phyloP scores from a whole-genome alignment of 2,113 vertebrate genomes.

The Chaenocephalus aceratus region DNA sequence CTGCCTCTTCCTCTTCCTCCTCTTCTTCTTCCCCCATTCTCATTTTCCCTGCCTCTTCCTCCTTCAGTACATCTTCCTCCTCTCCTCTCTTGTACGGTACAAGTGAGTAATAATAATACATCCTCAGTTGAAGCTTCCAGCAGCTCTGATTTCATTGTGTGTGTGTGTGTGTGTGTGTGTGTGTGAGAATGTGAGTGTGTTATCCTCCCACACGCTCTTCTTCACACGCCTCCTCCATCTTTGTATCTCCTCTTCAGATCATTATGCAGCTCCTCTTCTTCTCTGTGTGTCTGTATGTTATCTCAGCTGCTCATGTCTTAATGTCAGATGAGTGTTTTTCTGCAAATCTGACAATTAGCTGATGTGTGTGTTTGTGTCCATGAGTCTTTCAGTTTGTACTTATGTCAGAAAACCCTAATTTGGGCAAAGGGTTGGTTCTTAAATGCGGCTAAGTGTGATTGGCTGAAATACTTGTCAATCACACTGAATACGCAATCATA shows the following conservation, averaged over 20 bases:
- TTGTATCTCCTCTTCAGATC: conserved; percentile 20
- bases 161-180: conserved; percentile 2
- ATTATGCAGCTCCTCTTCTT: not conserved
- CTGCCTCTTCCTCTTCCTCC: conserved; percentile 12
- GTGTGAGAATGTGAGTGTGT: not conserved
- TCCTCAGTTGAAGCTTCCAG: conserved; percentile 1
- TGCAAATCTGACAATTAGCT: not conserved
- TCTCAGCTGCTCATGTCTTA: conserved; percentile 7
- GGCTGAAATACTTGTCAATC: too few species aligned
- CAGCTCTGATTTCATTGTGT: conserved; percentile 16
- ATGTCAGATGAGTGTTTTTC: not conserved
- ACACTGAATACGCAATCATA: too few species aligned
- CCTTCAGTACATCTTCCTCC: not conserved
- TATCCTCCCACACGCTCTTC: conserved; percentile 20
- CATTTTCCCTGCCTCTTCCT: not conserved
- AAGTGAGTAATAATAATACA: conserved; percentile 25
- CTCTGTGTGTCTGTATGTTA: not conserved
- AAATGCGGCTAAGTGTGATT: too few species aligned
- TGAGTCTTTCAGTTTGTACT: too few species aligned
- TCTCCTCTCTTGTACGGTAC: conserved; percentile 1
- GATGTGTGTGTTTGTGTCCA: too few species aligned
- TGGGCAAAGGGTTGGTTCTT: too few species aligned
- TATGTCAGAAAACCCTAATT: too few species aligned
- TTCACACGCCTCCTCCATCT: conserved; percentile 32
- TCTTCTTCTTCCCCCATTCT: not conserved